Evolutionary conservation across 2,113 vertebrate species (phyloP).

Genomic region (Chionis minor): DNA sequence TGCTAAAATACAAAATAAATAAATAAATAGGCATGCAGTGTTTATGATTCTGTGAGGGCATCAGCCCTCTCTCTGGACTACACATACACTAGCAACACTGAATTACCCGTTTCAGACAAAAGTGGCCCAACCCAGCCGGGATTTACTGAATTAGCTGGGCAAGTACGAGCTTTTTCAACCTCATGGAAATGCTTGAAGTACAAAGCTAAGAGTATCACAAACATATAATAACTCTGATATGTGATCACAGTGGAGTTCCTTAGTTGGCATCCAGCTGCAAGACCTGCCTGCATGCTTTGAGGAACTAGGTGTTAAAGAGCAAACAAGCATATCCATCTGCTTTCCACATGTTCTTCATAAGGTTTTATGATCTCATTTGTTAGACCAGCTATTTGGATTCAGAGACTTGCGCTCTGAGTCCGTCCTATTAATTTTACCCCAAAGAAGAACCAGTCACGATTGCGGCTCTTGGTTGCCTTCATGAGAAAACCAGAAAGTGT

Average conservation of each 20-base stretch:
- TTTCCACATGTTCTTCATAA: background rate
- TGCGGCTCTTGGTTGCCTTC: accelerated
- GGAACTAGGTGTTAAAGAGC: background rate
- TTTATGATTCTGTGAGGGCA: background rate
- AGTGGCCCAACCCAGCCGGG: background rate
- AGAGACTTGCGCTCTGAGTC: background rate
- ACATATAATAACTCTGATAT: background rate
- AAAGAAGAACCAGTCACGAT: background rate
- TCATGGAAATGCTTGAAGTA: background rate
- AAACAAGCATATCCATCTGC: background rate
- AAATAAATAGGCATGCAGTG: conserved; percentile 41
- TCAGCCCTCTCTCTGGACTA: background rate
- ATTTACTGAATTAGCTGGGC: background rate
- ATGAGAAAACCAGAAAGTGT: background rate
- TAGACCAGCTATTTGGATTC: background rate
- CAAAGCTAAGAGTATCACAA: background rate
- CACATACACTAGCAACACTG: background rate
- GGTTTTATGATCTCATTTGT: background rate
- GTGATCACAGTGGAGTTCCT: background rate
- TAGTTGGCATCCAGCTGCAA: background rate
- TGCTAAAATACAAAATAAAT: conserved; percentile 41
- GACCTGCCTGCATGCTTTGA: background rate
- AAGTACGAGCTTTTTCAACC: background rate
- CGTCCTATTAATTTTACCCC: background rate
- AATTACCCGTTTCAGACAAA: background rate